These are phyloP conservation scores for Malachius bipustulatus DNA, from an alignment of 2,888 invertebrate genomes.

Conservation along the genomic window DNA sequence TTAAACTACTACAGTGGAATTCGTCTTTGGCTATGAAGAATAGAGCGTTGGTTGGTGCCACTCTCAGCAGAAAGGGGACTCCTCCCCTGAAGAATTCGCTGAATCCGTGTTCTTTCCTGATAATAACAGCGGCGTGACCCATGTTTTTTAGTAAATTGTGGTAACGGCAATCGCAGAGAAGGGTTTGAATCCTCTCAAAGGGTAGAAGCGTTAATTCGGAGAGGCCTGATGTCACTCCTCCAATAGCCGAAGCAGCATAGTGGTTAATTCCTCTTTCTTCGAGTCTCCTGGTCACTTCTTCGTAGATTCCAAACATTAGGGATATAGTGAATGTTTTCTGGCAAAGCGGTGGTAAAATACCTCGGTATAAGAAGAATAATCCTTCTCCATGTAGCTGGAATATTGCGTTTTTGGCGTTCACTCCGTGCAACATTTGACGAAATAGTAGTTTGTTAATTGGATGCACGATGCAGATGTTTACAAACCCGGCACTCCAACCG, in stretches of 20 bases:
- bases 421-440: slow-evolving; percentile 1
- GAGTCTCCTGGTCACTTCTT: background rate
- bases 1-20: background rate
- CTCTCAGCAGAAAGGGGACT: background rate
- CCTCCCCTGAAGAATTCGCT: background rate
- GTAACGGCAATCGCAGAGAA: slow-evolving; percentile 16
- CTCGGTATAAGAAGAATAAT: background rate
- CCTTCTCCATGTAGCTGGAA: slow-evolving; percentile 3
- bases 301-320: slow-evolving; percentile 59
- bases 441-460: background rate
- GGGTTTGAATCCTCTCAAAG: slow-evolving; percentile 45
- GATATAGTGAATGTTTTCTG: background rate
- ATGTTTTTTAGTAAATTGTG: background rate
- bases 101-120: background rate
- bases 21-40: background rate
- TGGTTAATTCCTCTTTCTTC: background rate
- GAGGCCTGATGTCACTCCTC: background rate
- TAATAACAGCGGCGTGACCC: background rate
- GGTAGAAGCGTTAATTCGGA: background rate
- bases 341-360: slow-evolving; percentile 2
- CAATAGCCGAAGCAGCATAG: background rate
- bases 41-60: slow-evolving; percentile 2
- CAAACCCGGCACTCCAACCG: slow-evolving; percentile 2
- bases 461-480: background rate
- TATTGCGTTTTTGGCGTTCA: background rate